Evolutionary conservation across 2,113 vertebrate genomes (phyloP).

Genomic region (Corythornis madagascariensis): DNA sequence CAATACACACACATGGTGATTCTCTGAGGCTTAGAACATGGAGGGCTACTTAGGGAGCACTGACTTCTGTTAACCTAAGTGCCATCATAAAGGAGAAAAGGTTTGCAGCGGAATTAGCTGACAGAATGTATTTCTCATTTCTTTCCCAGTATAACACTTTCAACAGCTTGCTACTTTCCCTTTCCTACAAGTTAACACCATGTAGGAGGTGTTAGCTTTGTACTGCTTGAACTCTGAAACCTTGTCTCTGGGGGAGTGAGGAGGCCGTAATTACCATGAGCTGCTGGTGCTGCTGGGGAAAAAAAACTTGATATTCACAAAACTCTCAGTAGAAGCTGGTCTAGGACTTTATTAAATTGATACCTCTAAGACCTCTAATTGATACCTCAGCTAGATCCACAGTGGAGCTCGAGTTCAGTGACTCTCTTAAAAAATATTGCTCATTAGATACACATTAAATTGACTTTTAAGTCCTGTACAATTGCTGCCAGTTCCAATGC

Average conservation of each 20-base stretch:
- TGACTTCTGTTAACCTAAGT: not conserved
- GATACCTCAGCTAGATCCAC: not conserved
- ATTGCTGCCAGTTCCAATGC: not conserved
- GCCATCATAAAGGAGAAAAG: not conserved
- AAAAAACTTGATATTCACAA: not conserved
- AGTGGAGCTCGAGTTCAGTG: not conserved
- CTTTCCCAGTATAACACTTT: not conserved
- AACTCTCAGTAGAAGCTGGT: not conserved
- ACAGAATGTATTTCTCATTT: not conserved
- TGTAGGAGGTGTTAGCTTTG: not conserved
- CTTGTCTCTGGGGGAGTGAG: not conserved
- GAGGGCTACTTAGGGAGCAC: fast-evolving
- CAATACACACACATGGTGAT: too few species aligned
- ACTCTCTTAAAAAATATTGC: not conserved
- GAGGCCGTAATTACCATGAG: not conserved
- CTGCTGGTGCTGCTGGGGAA: not conserved
- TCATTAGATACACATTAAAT: not conserved
- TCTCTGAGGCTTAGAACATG: fast-evolving
- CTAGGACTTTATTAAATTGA: not conserved
- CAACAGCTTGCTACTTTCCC: not conserved
- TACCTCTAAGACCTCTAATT: not conserved
- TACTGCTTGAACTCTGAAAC: not conserved
- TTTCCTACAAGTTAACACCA: not conserved
- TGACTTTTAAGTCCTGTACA: not conserved
- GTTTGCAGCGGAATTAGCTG: not conserved